Evolutionary conservation across 2,797 vertebrate genomes (phyloP).

Genomic region (Sebastolobus altivelis): DNA sequence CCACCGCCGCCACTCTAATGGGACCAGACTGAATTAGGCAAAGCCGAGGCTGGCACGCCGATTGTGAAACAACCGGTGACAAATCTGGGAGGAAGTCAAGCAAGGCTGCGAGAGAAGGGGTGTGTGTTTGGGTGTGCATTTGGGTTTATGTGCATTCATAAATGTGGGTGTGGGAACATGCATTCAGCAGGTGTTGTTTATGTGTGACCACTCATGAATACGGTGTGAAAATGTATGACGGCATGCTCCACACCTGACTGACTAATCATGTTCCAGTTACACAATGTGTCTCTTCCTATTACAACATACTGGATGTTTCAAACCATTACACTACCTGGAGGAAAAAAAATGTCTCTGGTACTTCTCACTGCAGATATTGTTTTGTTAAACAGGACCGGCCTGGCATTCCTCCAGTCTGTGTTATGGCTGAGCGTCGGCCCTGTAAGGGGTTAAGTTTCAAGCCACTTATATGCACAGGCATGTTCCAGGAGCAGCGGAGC

Average conservation of each 20-base stretch:
- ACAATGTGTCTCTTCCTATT: constrained; percentile 66
- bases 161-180: constrained; percentile 5
- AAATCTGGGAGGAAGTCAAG: constrained; percentile 49
- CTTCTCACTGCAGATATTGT: constrained; percentile 68
- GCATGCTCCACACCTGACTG: constrained; percentile 55
- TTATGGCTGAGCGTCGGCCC: constrained; percentile 78
- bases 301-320: constrained; percentile 58
- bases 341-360: constrained; percentile 48
- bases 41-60: constrained; percentile 6
- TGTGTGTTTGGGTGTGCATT: constrained; percentile 52
- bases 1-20: not conserved
- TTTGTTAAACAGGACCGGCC: constrained; percentile 63
- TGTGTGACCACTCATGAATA: not conserved
- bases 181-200: constrained; percentile 24
- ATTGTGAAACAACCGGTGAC: constrained; percentile 62
- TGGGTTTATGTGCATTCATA: constrained; percentile 22
- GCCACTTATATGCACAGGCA: constrained; percentile 74
- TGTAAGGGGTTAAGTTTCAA: constrained; percentile 80
- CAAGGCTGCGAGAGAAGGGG: constrained; percentile 19
- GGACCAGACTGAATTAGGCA: constrained; percentile 14
- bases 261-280: constrained; percentile 64
- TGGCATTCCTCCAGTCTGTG: constrained; percentile 81
- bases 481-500: constrained; percentile 69
- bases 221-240: constrained; percentile 1
- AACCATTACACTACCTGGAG: constrained; percentile 68